Evolutionary conservation across 2,113 vertebrate genomes (phyloP).

Genomic region (Arvicanthis niloticus): DNA sequence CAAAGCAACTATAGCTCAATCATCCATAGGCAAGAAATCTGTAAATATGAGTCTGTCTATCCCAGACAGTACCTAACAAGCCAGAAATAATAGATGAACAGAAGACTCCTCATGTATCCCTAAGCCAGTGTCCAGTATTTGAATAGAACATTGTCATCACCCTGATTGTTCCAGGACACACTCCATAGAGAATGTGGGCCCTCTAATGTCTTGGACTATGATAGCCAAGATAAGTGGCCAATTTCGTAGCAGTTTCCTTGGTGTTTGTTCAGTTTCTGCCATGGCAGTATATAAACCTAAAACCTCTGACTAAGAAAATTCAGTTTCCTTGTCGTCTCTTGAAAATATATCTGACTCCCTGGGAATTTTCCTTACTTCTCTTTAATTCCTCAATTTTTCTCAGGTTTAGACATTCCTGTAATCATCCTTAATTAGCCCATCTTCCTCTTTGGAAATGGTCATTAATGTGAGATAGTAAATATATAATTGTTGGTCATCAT

Average conservation of each 20-base stretch:
- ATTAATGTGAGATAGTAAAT: not conserved
- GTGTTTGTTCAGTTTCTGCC: not conserved
- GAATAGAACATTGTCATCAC: not conserved
- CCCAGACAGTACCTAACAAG: not conserved
- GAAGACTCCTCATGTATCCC: not conserved
- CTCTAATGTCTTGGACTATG: not conserved
- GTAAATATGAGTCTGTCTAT: not conserved
- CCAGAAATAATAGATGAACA: not conserved
- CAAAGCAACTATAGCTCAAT: not conserved
- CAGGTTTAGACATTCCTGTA: not conserved
- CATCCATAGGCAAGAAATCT: not conserved
- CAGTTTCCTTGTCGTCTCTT: not conserved
- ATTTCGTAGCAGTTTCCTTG: not conserved
- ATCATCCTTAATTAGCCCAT: not conserved
- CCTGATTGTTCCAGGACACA: not conserved
- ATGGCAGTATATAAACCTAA: not conserved
- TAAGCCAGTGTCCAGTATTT: not conserved
- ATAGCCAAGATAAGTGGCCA: not conserved
- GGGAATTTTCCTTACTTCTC: not conserved
- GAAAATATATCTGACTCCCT: not conserved
- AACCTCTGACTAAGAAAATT: not conserved
- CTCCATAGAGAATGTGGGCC: too few relatives aligned
- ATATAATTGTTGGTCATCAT: not conserved
- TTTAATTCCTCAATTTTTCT: not conserved
- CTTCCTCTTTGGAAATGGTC: not conserved